These are phyloP conservation scores for Hybognathus amarus DNA, from an alignment of 2,797 vertebrate genomes.

Conservation along the genomic window DNA sequence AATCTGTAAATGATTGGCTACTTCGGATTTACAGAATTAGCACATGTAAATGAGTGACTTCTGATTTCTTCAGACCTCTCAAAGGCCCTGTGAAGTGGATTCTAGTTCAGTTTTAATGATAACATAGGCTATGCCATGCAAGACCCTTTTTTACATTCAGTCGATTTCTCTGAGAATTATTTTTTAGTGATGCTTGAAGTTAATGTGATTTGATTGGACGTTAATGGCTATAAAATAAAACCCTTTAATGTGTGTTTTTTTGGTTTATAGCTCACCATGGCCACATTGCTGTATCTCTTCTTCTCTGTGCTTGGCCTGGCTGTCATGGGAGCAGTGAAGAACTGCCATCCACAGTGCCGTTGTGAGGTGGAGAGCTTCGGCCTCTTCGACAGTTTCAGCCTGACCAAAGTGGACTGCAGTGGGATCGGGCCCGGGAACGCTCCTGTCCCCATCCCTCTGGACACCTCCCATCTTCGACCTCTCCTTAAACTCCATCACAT, in stretches of 20 bases:
- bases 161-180: not conserved
- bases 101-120: not conserved
- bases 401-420: slow-evolving; percentile 93
- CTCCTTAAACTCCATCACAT: slow-evolving; percentile 87
- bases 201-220: not conserved
- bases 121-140: not conserved
- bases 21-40: not conserved
- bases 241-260: slow-evolving; percentile 12
- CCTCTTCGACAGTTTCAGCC: slow-evolving; percentile 96
- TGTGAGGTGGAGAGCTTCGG: slow-evolving; percentile 96
- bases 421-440: slow-evolving; percentile 80
- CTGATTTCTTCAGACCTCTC: not conserved
- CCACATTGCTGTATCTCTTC: slow-evolving; percentile 71
- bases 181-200: not conserved
- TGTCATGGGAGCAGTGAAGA: slow-evolving; percentile 73
- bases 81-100: not conserved
- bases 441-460: slow-evolving; percentile 91
- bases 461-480: slow-evolving; percentile 92
- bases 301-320: slow-evolving; percentile 74
- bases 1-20: slow-evolving; percentile 7
- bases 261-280: slow-evolving; percentile 78
- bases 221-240: not conserved
- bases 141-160: not conserved
- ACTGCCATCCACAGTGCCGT: slow-evolving; percentile 88
- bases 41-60: not conserved